Base-by-base conservation (phyloP, 2,888 invertebrate species). In the Dendrolimus pini region DNA sequence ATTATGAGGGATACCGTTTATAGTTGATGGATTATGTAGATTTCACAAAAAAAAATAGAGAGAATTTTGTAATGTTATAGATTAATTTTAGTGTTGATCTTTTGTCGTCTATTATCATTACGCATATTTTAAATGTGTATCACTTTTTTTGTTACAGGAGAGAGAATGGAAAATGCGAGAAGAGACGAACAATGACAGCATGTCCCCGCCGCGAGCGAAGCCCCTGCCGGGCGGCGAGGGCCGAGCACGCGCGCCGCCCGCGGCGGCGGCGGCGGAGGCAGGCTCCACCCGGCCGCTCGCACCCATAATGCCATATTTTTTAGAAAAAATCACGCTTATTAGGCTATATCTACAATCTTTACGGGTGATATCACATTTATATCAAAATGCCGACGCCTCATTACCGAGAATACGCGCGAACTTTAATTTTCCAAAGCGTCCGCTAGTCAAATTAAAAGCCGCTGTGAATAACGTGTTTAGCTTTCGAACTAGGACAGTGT, bases 401-500 rank as follows among this genome's bases (percentile, higher is more conserved):
- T 65, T 82, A 61, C 76, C 83, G 65, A 77, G 83, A 61, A 69
- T 79, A 77, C 80, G 80, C 67, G 78, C 80, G 75, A 85, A 85
- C 85, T 79, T 78, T 74, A 80, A 82, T 83, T 82, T 87, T 83
- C 81, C 88, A 89, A 89, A 89, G 82, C 88, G 88, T 79, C 89
- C 90, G 71, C 82, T 87, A 81, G 89, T 90, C 75, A 90, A 89
- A 82, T 90, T 90, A 89, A 90, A 90, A 90, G 75, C 72, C 65
- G 72, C 65, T 68, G 74, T 76, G 71, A 74, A 72, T 71, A 72
- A 74, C 72, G 70, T 77, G 71, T 70, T 79, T 74, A 75, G 74
- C 68, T 83, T 83, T 80, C 86, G 89, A 89, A 90, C 88, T 88
- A 89, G 85, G 74, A 84, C 79, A 80, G 72, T 84, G 75, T 80